Percentiles rank a stretch among this genome's conserved stretches.
phyloP scores from a whole-genome alignment of 2,113 vertebrate species.

The Bufo gargarizans region DNA sequence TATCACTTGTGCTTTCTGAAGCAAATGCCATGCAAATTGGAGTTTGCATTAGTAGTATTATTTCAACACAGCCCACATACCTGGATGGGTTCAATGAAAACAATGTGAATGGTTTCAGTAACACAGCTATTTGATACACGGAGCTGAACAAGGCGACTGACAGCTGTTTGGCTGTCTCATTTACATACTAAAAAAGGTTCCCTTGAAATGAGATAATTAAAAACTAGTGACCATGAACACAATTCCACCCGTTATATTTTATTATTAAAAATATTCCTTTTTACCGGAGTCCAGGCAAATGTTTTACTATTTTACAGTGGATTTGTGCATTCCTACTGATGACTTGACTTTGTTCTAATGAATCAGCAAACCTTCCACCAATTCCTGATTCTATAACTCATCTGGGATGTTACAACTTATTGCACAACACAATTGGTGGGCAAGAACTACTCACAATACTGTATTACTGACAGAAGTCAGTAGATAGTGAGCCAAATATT shows the following conservation, averaged over 20 bases:
- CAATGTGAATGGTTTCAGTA: not conserved
- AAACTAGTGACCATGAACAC: not conserved
- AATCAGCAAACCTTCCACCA: not conserved
- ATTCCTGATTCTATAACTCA: not conserved
- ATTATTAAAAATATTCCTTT: not conserved
- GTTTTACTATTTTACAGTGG: not conserved
- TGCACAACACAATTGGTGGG: not conserved
- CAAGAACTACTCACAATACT: not conserved
- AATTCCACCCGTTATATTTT: not conserved
- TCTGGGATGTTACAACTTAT: not conserved
- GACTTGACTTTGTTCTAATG: not conserved
- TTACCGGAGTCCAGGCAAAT: not conserved
- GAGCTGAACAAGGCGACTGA: not conserved
- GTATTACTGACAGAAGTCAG: fast-evolving
- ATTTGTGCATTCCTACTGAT: not conserved
- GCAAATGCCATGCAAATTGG: constrained; percentile 13
- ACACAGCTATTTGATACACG: constrained; percentile 28
- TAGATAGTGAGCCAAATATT: not conserved
- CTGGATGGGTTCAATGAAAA: constrained; percentile 21
- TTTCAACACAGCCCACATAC: not conserved
- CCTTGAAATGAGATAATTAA: not conserved
- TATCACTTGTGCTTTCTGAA: not conserved
- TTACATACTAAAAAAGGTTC: not conserved
- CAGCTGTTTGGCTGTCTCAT: not conserved
- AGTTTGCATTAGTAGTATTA: constrained; percentile 8